These are phyloP conservation scores for Blera fallax DNA, from an alignment of 2,888 invertebrate genomes.

Conservation along the genomic window DNA sequence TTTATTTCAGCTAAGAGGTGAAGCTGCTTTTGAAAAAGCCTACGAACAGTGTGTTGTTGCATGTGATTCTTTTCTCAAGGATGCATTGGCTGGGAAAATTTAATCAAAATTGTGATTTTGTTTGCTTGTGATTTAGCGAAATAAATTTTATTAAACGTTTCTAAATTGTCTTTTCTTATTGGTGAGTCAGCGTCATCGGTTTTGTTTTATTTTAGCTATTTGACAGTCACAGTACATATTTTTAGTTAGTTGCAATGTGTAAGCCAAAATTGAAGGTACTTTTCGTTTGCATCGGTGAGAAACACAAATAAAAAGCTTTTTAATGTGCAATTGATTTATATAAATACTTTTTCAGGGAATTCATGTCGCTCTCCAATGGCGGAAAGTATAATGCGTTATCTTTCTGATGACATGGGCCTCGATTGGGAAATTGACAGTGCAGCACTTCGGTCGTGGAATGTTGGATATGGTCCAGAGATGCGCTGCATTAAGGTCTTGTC, in stretches of 20 bases:
- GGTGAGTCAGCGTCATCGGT: not conserved
- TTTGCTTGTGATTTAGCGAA: constrained; percentile 37
- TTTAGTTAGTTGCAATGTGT: not conserved
- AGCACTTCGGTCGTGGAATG: constrained; percentile 92
- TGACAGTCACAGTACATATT: not conserved
- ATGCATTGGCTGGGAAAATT: constrained; percentile 74
- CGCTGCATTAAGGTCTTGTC: constrained; percentile 84
- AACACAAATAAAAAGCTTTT: not conserved
- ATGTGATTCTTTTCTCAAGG: constrained; percentile 85
- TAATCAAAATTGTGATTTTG: constrained; percentile 56
- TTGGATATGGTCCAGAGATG: constrained; percentile 89
- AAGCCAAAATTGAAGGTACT: constrained; percentile 75
- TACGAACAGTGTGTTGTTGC: constrained; percentile 88
- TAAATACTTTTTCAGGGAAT: constrained; percentile 85
- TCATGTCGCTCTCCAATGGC: constrained; percentile 98
- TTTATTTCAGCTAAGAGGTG: constrained; percentile 84
- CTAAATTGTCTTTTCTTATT: not conserved
- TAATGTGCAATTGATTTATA: not conserved
- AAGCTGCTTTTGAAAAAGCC: constrained; percentile 88
- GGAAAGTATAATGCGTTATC: constrained; percentile 89
- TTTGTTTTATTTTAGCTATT: not conserved
- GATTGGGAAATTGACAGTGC: constrained; percentile 95
- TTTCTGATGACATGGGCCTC: constrained; percentile 78
- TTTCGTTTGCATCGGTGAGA: constrained; percentile 79
- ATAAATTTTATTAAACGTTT: constrained; percentile 34